Conservation (phyloP, 1,140 invertebrate genomes). For the Lepidurus apus region DNA sequence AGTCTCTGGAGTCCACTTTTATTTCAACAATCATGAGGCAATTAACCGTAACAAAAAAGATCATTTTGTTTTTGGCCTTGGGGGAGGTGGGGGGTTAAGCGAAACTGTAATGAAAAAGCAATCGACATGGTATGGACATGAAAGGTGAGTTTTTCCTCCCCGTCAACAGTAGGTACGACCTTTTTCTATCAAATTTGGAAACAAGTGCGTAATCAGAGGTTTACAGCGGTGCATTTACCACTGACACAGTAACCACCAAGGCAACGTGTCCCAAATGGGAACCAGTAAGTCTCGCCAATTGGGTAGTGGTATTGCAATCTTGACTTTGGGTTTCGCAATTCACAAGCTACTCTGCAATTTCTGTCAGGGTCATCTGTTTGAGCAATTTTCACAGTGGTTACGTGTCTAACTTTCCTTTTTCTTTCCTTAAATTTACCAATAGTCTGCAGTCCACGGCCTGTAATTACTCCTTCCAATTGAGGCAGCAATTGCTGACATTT, state of each 20-base stretch:
- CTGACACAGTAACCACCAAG: conserved; percentile 6
- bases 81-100: too few relatives aligned
- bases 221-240: not conserved
- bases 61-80: too few relatives aligned
- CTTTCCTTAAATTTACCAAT: not conserved
- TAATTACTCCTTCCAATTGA: not conserved
- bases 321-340: not conserved
- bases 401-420: not conserved
- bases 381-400: not conserved
- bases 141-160: too few relatives aligned
- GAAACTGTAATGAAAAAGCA: too few relatives aligned
- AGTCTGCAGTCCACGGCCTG: not conserved
- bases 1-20: too few relatives aligned
- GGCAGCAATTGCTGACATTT: not conserved
- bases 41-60: too few relatives aligned
- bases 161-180: too few relatives aligned
- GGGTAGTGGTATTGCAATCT: not conserved
- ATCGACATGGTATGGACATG: too few relatives aligned
- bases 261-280: not conserved
- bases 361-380: not conserved
- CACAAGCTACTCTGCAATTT: not conserved
- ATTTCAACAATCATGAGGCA: too few relatives aligned
- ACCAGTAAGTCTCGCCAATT: not conserved
- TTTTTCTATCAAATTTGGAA: too few relatives aligned
- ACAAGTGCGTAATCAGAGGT: too few relatives aligned